These are phyloP conservation scores for Holacanthus passer DNA, from an alignment of 2,113 vertebrate species.

Conservation along the genomic window DNA sequence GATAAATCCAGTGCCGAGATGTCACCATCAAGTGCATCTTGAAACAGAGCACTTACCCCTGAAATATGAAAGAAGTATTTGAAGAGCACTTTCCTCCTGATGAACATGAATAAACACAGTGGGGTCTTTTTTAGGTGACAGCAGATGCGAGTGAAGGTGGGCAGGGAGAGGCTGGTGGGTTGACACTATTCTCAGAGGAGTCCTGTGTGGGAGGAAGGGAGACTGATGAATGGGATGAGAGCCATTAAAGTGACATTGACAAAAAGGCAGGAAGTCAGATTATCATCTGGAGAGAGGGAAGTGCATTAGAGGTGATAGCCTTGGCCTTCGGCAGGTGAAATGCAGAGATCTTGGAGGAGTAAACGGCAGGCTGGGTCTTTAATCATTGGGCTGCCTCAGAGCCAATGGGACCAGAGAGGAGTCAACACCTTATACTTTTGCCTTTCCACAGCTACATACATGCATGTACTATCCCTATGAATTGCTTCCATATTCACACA, in stretches of 20 bases:
- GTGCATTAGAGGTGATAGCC: slow-evolving; percentile 53
- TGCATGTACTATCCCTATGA: background rate
- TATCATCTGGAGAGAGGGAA: slow-evolving; percentile 57
- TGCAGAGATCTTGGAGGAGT: slow-evolving; percentile 38
- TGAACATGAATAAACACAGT: slow-evolving; percentile 20
- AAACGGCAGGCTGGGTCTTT: slow-evolving; percentile 33
- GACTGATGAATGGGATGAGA: slow-evolving; percentile 60
- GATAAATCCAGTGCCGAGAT: background rate
- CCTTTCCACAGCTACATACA: background rate
- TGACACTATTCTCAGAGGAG: slow-evolving; percentile 20
- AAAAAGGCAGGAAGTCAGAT: slow-evolving; percentile 71
- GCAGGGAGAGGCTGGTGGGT: background rate
- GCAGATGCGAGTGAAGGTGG: background rate
- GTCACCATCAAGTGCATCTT: background rate
- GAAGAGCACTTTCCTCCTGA: slow-evolving; percentile 11
- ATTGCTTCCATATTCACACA: background rate
- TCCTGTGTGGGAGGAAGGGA: slow-evolving; percentile 13
- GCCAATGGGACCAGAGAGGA: slow-evolving; percentile 1
- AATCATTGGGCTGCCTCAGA: slow-evolving; percentile 30
- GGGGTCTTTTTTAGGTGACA: background rate
- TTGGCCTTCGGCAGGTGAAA: slow-evolving; percentile 53
- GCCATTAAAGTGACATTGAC: slow-evolving; percentile 72
- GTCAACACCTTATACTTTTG: background rate
- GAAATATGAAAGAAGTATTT: slow-evolving; percentile 24
- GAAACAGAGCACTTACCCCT: slow-evolving; percentile 7